These are phyloP conservation scores for Pseudochaenichthys georgianus DNA, from an alignment of 2,797 vertebrate genomes.

Conservation along the genomic window DNA sequence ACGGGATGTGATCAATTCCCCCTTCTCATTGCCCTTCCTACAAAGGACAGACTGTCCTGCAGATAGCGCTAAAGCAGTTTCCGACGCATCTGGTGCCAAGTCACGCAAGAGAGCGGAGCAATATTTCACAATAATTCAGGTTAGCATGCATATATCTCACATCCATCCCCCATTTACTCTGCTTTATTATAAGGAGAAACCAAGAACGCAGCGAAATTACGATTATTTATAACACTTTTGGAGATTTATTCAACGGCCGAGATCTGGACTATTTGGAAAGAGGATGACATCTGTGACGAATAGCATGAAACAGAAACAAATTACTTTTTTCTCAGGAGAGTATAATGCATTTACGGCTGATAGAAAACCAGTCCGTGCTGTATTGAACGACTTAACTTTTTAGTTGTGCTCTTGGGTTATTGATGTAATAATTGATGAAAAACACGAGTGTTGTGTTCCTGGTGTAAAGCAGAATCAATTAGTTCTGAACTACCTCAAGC, in stretches of 20 bases:
- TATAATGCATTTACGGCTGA: neutral
- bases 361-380: neutral
- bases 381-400: constrained; percentile 11
- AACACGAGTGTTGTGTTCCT: constrained; percentile 20
- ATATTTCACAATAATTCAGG: constrained; percentile 78
- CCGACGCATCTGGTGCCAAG: constrained; percentile 72
- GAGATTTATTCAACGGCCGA: constrained; percentile 27
- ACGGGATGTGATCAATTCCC: constrained; percentile 68
- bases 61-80: constrained; percentile 66
- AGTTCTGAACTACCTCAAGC: constrained; percentile 40
- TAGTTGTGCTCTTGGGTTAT: neutral
- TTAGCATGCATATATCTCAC: constrained; percentile 54
- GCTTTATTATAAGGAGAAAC: constrained; percentile 27
- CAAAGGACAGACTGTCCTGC: constrained; percentile 68
- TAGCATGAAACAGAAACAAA: constrained; percentile 13
- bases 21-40: constrained; percentile 68
- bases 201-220: constrained; percentile 37
- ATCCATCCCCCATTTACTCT: constrained; percentile 22
- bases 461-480: constrained; percentile 45
- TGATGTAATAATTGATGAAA: constrained; percentile 10
- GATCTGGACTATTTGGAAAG: constrained; percentile 10
- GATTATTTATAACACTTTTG: constrained; percentile 40
- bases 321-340: neutral
- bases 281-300: constrained; percentile 22
- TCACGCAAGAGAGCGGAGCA: constrained; percentile 61